phyloP scores from a whole-genome alignment of 2,888 invertebrate species.

The Ariolimax columbianus region DNA sequence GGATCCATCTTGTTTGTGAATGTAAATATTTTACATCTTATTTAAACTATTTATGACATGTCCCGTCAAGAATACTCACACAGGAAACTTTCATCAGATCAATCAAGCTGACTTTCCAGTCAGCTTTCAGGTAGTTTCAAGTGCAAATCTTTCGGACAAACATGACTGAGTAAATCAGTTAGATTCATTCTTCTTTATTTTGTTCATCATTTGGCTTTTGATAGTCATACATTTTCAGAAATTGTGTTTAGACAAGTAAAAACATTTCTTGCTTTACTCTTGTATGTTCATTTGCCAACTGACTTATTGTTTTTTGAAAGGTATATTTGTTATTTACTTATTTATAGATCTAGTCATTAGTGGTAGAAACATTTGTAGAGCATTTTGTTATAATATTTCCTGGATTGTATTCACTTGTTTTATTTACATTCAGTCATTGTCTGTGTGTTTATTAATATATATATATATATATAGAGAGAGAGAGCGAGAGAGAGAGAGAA shows the following conservation, averaged over 20 bases:
- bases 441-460: too few relatives aligned
- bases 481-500: too few relatives aligned
- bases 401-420: not conserved
- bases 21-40: slow-evolving; percentile 19
- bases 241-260: not conserved
- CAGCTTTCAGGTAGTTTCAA: not conserved
- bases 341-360: slow-evolving; percentile 17
- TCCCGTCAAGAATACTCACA: slow-evolving; percentile 21
- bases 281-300: not conserved
- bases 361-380: not conserved
- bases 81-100: not conserved
- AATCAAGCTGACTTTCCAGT: not conserved
- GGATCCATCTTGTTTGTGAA: not conserved
- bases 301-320: not conserved
- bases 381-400: slow-evolving; percentile 5
- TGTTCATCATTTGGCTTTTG: too few relatives aligned
- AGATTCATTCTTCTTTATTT: too few relatives aligned
- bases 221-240: too few relatives aligned
- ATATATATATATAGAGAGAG: too few relatives aligned
- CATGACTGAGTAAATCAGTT: too few relatives aligned
- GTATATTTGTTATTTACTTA: not conserved
- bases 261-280: not conserved
- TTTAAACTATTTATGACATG: slow-evolving; percentile 27
- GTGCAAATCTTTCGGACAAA: too few relatives aligned
- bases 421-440: not conserved